A percentile compares a stretch with the other conserved stretches of the same genome.
phyloP scores from a whole-genome alignment of 2,113 vertebrate species.

The Serranochromis macrocephalus region DNA sequence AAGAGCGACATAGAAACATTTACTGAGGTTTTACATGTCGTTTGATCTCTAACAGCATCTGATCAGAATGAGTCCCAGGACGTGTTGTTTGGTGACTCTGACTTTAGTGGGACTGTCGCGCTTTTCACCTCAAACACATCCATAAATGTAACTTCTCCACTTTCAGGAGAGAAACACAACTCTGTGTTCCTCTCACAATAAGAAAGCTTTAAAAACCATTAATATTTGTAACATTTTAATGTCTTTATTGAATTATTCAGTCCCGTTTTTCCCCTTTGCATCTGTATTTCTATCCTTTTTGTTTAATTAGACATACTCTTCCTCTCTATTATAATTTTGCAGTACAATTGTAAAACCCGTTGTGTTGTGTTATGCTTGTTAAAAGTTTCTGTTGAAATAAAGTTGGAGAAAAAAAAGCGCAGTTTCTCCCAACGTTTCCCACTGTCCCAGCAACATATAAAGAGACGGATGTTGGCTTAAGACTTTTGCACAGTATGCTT shows the following conservation, averaged over 20 bases:
- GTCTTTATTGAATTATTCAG: background rate
- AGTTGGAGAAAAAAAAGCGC: background rate
- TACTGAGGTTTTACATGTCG: background rate
- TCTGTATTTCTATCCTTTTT: background rate
- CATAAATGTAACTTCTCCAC: background rate
- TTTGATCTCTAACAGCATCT: background rate
- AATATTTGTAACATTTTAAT: background rate
- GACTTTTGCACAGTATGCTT: background rate
- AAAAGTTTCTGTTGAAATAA: background rate
- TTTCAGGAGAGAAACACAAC: background rate
- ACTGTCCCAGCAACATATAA: background rate
- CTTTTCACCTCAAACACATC: background rate
- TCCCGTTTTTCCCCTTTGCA: rapidly evolving
- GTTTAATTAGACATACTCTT: background rate
- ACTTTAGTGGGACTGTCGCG: background rate
- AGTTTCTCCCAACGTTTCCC: background rate
- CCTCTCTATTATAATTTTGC: background rate
- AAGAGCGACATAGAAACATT: background rate
- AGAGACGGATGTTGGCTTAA: background rate
- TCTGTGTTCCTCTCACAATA: background rate
- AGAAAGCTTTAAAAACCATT: background rate
- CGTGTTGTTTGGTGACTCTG: background rate
- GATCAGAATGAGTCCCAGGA: background rate
- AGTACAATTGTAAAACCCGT: background rate
- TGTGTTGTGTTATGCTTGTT: background rate